Evolutionary conservation across 2,888 invertebrate species (phyloP), one percentile per base, ranked within the genome.

Genomic region (Catonia carolina): DNA sequence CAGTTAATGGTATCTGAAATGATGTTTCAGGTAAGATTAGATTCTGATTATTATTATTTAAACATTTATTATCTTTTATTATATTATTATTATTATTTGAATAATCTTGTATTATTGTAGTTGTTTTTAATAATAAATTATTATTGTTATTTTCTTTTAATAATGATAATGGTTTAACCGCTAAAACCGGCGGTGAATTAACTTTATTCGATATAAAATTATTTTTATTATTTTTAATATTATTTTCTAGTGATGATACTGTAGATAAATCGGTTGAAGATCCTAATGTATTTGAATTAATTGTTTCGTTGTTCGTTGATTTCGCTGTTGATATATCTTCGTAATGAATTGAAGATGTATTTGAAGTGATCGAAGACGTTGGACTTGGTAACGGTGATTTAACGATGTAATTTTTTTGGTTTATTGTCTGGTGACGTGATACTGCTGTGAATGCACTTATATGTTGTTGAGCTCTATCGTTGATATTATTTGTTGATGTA

Each of bases 371-470:
- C 20, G 45, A 45, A 20, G 45, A 5, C 23, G 45, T 45, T 45
- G 45, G 45, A 45, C 45, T 45, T 10, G 6, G 5, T 10, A 37
- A 6, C 27, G 37, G 37, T 37, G 14, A 37, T 37, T 17, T 37
- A 7, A 5, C 6, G 4, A 15, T 6, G 12, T 37, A 37, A 37
- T 17, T 17, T 15, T 10, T 15, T 37, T 37, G 17, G 15, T 8
- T 10, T 52, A 27, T 12, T 41, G 31, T 14, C 18, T n/a, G 18
- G 39, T 31, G n/a, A 35, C 51, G 36, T 71, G 69, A 6, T 50
- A 74, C 73, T 0, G 73, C 69, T 1, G 74, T 73, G 60, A 74
- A 74, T 0, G 74, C 74, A 12, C 74, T 74, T 0, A 69, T 42
- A 36, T 61, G 64, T n/a, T 55, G 41, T 10, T n/a, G 55, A 48